Evolutionary conservation across 2,113 vertebrate species (phyloP).

Genomic region (Trinectes maculatus): DNA sequence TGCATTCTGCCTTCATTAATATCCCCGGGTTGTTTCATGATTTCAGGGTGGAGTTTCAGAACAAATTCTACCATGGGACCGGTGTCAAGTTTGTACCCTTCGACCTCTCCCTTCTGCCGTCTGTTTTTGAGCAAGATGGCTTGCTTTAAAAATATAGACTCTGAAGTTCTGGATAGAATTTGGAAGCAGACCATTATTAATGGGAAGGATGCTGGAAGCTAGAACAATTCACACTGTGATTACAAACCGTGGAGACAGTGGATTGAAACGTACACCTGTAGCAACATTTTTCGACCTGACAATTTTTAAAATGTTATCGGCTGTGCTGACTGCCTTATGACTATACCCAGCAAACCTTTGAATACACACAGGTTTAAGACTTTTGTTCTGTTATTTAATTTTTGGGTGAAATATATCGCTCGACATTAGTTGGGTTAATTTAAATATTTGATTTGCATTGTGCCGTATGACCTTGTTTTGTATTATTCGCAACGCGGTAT

Average conservation of each 20-base stretch:
- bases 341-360: slow-evolving; percentile 71
- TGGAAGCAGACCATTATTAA: slow-evolving; percentile 34
- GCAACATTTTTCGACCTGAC: slow-evolving; percentile 67
- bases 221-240: slow-evolving; percentile 73
- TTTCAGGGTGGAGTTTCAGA: slow-evolving; percentile 98
- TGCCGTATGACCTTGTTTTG: slow-evolving; percentile 58
- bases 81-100: slow-evolving; percentile 96
- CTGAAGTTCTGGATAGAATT: background rate
- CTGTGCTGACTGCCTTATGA: slow-evolving; percentile 74
- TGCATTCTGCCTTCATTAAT: background rate
- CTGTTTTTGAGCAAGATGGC: slow-evolving; percentile 85
- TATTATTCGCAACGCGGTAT: slow-evolving; percentile 55
- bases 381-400: slow-evolving; percentile 38
- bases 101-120: slow-evolving; percentile 91
- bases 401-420: slow-evolving; percentile 25
- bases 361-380: slow-evolving; percentile 35
- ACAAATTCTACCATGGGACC: slow-evolving; percentile 94
- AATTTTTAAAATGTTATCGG: slow-evolving; percentile 60
- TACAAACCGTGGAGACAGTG: slow-evolving; percentile 56
- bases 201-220: slow-evolving; percentile 43
- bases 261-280: slow-evolving; percentile 69
- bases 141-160: slow-evolving; percentile 60
- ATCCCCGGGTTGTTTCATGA: background rate
- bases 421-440: slow-evolving; percentile 30
- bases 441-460: slow-evolving; percentile 55